A percentile compares a stretch with the other conserved stretches of the same genome.
phyloP scores from a whole-genome alignment of 2,888 invertebrate genomes.

The Rutpela maculata region DNA sequence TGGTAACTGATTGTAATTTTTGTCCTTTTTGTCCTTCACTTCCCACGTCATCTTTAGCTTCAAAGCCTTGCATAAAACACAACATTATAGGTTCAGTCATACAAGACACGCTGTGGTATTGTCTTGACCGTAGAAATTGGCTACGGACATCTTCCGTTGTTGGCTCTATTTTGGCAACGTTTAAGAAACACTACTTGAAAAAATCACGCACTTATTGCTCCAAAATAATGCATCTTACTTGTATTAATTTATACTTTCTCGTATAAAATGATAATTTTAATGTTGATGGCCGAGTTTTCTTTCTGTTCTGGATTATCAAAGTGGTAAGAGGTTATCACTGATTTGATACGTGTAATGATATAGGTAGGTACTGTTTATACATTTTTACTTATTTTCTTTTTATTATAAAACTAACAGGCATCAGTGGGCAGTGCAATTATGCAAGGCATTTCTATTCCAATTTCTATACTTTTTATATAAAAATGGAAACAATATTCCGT shows the following conservation, averaged over 20 bases:
- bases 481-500: background rate
- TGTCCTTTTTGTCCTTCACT: constrained; percentile 65
- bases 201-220: background rate
- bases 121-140: constrained; percentile 46
- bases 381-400: background rate
- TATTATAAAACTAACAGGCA: background rate
- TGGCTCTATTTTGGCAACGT: constrained; percentile 39
- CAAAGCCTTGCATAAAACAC: constrained; percentile 83
- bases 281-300: no score
- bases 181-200: background rate
- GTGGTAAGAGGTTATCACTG: background rate
- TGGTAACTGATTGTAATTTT: constrained; percentile 68
- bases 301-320: no score
- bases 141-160: constrained; percentile 44
- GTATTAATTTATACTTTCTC: background rate
- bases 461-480: constrained; percentile 3
- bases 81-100: constrained; percentile 75
- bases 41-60: constrained; percentile 70
- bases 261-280: background rate
- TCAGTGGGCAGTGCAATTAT: background rate
- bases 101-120: constrained; percentile 59
- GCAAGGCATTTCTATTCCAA: background rate
- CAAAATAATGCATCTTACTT: background rate
- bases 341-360: background rate
- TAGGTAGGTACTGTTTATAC: background rate